A percentile compares a stretch with the other conserved stretches of the same genome.
phyloP scores from a whole-genome alignment of 2,113 vertebrate species.

The Psephotus haematonotus region DNA sequence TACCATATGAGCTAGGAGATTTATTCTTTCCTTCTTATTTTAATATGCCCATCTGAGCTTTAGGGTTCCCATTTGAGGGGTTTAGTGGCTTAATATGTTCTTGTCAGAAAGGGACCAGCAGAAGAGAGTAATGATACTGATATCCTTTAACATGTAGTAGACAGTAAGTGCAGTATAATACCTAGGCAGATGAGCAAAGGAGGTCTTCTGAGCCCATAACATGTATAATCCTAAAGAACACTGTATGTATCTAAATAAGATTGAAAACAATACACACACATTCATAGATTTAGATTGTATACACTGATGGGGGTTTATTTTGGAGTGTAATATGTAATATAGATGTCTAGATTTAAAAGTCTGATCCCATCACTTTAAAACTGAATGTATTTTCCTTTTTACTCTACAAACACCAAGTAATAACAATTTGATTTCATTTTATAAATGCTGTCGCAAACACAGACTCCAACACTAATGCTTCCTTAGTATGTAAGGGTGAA shows the following conservation, averaged over 20 bases:
- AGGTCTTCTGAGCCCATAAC: neutral
- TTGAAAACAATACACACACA: neutral
- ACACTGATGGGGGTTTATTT: neutral
- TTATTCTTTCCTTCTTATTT: neutral
- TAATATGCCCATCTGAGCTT: neutral
- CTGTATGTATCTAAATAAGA: neutral
- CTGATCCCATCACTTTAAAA: neutral
- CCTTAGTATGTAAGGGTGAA: neutral
- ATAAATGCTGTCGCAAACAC: neutral
- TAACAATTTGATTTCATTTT: neutral
- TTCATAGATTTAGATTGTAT: neutral
- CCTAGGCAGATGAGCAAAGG: neutral
- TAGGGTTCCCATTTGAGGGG: neutral
- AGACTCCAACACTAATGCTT: neutral
- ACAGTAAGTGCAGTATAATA: neutral
- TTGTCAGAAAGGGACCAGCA: neutral
- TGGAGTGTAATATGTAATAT: neutral
- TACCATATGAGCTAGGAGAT: neutral
- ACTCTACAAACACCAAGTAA: neutral
- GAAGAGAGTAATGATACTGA: neutral
- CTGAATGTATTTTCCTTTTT: neutral
- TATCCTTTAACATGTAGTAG: neutral
- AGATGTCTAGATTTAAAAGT: neutral
- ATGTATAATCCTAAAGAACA: neutral
- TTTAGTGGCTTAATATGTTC: neutral